Evolutionary conservation across 2,888 invertebrate genomes (phyloP), one percentile per base, ranked within the genome.

Genomic region (Patella depressa): DNA sequence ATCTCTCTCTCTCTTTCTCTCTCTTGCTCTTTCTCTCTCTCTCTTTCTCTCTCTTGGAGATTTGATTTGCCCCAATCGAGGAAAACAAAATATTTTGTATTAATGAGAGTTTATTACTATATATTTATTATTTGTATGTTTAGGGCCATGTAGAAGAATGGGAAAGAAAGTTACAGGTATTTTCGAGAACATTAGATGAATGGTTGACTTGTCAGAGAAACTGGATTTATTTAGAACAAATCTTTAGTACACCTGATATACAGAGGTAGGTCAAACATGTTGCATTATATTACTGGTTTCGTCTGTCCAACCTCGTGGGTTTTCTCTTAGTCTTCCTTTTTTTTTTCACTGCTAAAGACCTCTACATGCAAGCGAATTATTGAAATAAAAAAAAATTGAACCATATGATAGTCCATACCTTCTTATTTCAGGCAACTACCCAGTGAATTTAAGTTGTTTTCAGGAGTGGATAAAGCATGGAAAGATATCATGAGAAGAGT

Each of bases 161-260:
- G 91, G 91, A 91, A 82, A 84, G 91, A 59, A 88, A 90, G 76
- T 85, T 91, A 73, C 85, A 86, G 70, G 86, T 90, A 74, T 91
- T 91, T 82, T 85, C 90, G 2, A 86, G 90, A 71, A 91, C 91
- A 2, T 81, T 91, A 75, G 91, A 91, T 77, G 91, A 91, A 83
- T 91, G 91, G 91, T 86, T 91, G 85, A 88, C 83, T 29, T 91
- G 91, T 81, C 91, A 91, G 82, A 84, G 91, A 74, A 91, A 91
- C 85, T 91, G 90, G 90, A 83, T 91, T 4, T 91, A 91, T 83
- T 84, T 91, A 76, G 91, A 91, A 79, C 91, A 91, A 83, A 91
- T 91, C 77, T 91, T 91, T 83, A 87, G 88, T 71, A 90, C 91
- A 14, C 90, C 90, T 12, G 91, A 91, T 78, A 91, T 91, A 76